phyloP scores from a whole-genome alignment of 2,797 vertebrate species.

The Enteromius mattozi region DNA sequence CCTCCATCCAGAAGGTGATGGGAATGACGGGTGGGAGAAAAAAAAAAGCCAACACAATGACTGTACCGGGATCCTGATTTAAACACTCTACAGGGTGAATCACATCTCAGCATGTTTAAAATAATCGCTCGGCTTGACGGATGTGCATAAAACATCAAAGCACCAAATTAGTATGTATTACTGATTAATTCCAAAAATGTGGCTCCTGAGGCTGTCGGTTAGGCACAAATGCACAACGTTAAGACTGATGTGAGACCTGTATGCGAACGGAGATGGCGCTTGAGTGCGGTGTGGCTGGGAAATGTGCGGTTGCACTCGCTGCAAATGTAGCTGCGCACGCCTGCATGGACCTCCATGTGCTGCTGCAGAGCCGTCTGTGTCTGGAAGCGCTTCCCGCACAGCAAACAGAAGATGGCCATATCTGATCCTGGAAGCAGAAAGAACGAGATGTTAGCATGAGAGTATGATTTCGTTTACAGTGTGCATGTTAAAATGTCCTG shows the following conservation, averaged over 20 bases:
- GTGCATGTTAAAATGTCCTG: not conserved
- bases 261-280: constrained; percentile 96
- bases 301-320: constrained; percentile 98
- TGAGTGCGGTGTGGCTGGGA: constrained; percentile 98
- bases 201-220: constrained; percentile 16
- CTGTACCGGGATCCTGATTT: constrained; percentile 41
- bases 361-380: constrained; percentile 97
- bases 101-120: constrained; percentile 18
- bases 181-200: constrained; percentile 22
- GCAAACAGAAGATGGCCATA: constrained; percentile 99
- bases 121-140: constrained; percentile 14
- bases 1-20: constrained; percentile 37
- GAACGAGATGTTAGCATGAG: not conserved
- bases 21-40: constrained; percentile 30
- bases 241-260: constrained; percentile 80
- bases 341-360: constrained; percentile 99
- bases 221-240: constrained; percentile 6
- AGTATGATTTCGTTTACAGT: not conserved
- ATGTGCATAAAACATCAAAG: constrained; percentile 40
- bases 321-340: constrained; percentile 98
- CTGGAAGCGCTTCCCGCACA: constrained; percentile 98
- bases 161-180: constrained; percentile 23
- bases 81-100: constrained; percentile 35
- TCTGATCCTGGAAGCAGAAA: constrained; percentile 85
- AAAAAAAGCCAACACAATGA: constrained; percentile 39